A percentile compares a stretch with the other conserved stretches of the same genome.
phyloP scores from a whole-genome alignment of 2,113 vertebrate genomes.

The Sterrhoptilus dennistouni region DNA sequence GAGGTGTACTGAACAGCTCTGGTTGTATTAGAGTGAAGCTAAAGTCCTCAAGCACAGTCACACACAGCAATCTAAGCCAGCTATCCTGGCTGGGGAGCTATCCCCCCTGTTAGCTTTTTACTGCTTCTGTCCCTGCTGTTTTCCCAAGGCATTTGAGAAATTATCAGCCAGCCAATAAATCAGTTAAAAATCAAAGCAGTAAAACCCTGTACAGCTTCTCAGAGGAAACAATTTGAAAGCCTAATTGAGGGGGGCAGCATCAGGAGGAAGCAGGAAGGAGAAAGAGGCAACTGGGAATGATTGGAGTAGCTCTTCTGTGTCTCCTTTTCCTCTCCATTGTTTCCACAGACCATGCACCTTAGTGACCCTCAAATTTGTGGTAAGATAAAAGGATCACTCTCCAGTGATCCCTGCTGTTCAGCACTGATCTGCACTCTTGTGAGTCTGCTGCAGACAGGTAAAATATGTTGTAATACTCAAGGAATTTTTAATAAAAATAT shows the following conservation, averaged over 20 bases:
- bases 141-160: neutral
- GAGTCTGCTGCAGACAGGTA: neutral
- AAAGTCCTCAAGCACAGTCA: neutral
- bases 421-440: neutral
- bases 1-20: neutral
- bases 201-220: neutral
- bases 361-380: neutral
- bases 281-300: neutral
- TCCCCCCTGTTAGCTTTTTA: neutral
- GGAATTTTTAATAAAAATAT: neutral
- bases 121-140: neutral
- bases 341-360: neutral
- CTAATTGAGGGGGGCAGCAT: neutral
- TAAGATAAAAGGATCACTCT: neutral
- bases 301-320: neutral
- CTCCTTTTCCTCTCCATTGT: neutral
- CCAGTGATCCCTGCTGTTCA: neutral
- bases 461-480: neutral
- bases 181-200: neutral
- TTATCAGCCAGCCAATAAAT: neutral
- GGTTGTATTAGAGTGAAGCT: neutral
- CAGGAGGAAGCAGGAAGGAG: neutral
- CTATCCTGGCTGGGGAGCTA: neutral
- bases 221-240: neutral
- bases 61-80: neutral